Conservation (phyloP, 2,888 invertebrate genomes). For the Bhutanitis thaidina region DNA sequence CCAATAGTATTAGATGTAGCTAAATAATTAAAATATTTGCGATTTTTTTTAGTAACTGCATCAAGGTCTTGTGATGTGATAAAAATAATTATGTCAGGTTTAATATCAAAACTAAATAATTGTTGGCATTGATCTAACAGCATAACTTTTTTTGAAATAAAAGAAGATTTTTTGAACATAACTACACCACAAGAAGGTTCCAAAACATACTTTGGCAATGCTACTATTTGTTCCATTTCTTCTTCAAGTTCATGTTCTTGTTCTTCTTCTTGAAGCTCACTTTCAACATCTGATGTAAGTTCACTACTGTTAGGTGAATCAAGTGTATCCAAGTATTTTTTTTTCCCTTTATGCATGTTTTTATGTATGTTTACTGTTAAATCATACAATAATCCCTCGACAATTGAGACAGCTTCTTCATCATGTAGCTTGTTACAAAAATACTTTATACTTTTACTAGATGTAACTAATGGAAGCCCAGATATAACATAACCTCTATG, state of each 20-base stretch:
- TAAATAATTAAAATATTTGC: constrained; percentile 52
- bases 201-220: constrained; percentile 57
- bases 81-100: constrained; percentile 78
- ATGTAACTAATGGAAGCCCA: constrained; percentile 82
- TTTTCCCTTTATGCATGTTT: constrained; percentile 40
- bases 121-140: constrained; percentile 49
- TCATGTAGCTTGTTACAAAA: constrained; percentile 38
- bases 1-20: constrained; percentile 33
- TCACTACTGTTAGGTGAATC: constrained; percentile 40
- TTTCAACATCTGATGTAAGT: constrained; percentile 33
- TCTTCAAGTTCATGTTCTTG: constrained; percentile 35
- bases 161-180: constrained; percentile 33
- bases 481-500: constrained; percentile 83
- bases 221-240: constrained; percentile 37
- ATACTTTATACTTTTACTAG: constrained; percentile 38
- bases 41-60: constrained; percentile 56
- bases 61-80: constrained; percentile 76
- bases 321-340: constrained; percentile 19
- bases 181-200: constrained; percentile 48
- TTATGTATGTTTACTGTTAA: constrained; percentile 48
- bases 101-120: constrained; percentile 49
- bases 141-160: constrained; percentile 41
- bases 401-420: constrained; percentile 48
- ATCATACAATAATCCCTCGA: constrained; percentile 46
- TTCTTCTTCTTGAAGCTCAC: constrained; percentile 39